A percentile compares a stretch with the other conserved stretches of the same genome.
phyloP scores from a whole-genome alignment of 2,113 vertebrate species.

The Stercorarius parasiticus region DNA sequence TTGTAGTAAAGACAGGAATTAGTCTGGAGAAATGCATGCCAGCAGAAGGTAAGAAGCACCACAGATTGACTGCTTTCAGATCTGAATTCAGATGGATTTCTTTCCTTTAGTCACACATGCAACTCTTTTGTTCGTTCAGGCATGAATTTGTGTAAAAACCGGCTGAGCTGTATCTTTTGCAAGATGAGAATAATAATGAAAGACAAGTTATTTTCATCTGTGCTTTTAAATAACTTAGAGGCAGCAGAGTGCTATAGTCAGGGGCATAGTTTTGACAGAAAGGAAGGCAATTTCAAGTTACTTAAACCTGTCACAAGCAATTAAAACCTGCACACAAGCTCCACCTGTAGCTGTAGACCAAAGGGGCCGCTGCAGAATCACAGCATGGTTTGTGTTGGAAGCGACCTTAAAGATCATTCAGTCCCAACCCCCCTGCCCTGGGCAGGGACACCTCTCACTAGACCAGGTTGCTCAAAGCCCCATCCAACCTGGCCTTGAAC shows the following conservation, averaged over 20 bases:
- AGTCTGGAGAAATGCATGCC: not conserved
- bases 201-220: not conserved
- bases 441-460: no score
- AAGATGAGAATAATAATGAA: not conserved
- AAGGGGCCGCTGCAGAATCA: not conserved
- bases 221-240: not conserved
- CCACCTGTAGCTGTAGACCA: not conserved
- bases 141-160: not conserved
- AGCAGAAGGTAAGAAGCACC: not conserved
- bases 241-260: accelerated
- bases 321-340: not conserved
- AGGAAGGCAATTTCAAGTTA: not conserved
- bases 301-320: not conserved
- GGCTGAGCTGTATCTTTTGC: not conserved
- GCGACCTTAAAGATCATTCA: not conserved
- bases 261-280: not conserved
- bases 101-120: not conserved
- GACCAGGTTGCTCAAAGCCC: not conserved
- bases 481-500: not conserved
- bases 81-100: not conserved
- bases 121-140: not conserved
- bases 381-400: not conserved
- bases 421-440: not conserved
- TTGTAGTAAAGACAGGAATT: not conserved
- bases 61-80: not conserved